Evolutionary conservation across 2,113 vertebrate species (phyloP).

Genomic region (Leucopternis melanops): DNA sequence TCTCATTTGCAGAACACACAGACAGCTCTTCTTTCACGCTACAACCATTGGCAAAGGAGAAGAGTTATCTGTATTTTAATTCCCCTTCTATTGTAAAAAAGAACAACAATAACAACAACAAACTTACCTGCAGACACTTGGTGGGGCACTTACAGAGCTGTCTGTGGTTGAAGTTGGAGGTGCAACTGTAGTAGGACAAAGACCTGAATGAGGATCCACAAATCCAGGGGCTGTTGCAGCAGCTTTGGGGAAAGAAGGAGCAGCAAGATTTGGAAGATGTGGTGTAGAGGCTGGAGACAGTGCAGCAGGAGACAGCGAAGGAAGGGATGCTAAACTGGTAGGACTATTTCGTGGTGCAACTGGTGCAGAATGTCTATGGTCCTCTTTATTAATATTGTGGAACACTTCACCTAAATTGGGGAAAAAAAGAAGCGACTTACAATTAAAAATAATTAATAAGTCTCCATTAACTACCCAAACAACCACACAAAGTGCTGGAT

Average conservation of each 20-base stretch:
- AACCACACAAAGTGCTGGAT: not conserved
- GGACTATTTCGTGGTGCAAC: conserved; percentile 83
- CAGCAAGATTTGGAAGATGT: conserved; percentile 80
- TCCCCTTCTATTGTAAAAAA: not conserved
- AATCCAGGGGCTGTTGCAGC: conserved; percentile 83
- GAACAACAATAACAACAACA: not conserved
- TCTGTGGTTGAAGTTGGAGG: conserved; percentile 78
- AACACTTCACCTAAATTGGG: conserved; percentile 85
- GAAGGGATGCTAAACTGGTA: conserved; percentile 81
- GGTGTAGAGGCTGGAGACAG: conserved; percentile 78
- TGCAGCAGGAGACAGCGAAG: conserved; percentile 78
- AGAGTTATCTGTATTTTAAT: not conserved
- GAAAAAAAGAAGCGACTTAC: not conserved
- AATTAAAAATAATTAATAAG: not conserved
- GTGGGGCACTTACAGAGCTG: conserved; percentile 84
- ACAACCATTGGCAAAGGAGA: not conserved
- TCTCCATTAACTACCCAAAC: not conserved
- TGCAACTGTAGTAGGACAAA: conserved; percentile 83
- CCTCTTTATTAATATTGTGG: conserved; percentile 90
- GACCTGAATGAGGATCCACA: conserved; percentile 82
- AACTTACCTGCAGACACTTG: conserved; percentile 93
- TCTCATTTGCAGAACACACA: not conserved
- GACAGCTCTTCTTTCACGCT: not conserved
- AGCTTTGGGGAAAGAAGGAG: conserved; percentile 86
- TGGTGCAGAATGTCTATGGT: conserved; percentile 81